phyloP scores from a whole-genome alignment of 2,113 vertebrate species.

The Ptyas mucosa region DNA sequence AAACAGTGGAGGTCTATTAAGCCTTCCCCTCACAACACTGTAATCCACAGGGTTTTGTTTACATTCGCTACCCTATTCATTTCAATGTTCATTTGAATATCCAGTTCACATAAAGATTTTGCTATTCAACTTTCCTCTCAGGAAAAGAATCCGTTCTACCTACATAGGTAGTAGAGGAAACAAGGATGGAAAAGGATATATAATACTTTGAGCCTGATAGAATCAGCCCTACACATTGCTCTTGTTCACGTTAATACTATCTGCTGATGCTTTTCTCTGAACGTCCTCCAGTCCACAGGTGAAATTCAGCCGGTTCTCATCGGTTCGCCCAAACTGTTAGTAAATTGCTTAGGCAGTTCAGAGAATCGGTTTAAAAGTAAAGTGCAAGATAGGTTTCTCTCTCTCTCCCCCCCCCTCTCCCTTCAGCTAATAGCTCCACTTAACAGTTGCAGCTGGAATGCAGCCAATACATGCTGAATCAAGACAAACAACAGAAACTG shows the following conservation, averaged over 20 bases:
- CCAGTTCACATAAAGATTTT: neutral
- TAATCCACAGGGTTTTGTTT: neutral
- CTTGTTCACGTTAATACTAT: neutral
- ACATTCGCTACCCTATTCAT: neutral
- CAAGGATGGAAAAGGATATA: neutral
- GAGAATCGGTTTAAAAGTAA: too few relatives aligned
- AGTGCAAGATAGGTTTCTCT: too few relatives aligned
- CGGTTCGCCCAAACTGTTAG: too few relatives aligned
- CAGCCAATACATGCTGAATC: too few relatives aligned
- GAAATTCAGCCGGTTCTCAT: too few relatives aligned
- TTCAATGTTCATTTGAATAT: neutral
- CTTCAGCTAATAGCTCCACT: too few relatives aligned
- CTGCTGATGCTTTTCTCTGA: neutral
- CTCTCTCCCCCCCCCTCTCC: too few relatives aligned
- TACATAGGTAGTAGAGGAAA: accelerated
- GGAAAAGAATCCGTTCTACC: neutral
- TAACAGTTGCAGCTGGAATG: too few relatives aligned
- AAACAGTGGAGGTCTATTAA: neutral
- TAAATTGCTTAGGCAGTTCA: too few relatives aligned
- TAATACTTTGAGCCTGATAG: accelerated
- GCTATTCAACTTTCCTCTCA: neutral
- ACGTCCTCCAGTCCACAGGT: neutral
- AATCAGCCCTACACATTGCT: neutral
- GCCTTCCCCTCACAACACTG: neutral
- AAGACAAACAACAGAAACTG: too few relatives aligned